Base-by-base conservation (phyloP, 2,888 invertebrate genomes). In the Spodoptera exigua region DNA sequence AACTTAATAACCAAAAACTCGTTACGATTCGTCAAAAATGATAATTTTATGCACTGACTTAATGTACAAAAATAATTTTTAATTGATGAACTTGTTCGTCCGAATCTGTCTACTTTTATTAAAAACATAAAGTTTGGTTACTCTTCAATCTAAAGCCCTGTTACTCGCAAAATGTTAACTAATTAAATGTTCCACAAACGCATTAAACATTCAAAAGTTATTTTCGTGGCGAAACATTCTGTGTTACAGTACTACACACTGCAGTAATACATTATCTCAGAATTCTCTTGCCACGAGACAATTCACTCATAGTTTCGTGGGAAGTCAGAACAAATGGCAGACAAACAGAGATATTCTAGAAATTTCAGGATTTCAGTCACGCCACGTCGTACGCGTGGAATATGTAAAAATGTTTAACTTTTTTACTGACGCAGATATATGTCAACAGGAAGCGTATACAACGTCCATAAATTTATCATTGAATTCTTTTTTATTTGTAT, bases 381-480 rank as follows among this genome's bases (percentile, higher is more conserved):
- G 2, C 9, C 0, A 3, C 43, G 18, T 21, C 27, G 11, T 14
- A 10, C 17, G 32, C 27, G 36, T 11, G 21, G 17, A 21, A 45
- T 44, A 36, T 60, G 13, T 37, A 34, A 67, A 40, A 67, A 68
- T 16, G 16, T 60, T 68, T 35, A 44, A 12, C 35, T 60, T 13
- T 34, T 5, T n/a, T 14, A 43, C 12, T 9, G 12, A 11, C 21
- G 35, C 27, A 18, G 47, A 59, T 35, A 67, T 37, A 16, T 68
- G 18, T 12, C 3, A 16, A 11, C 27, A 27, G 27, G 27, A 27
- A 27, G 7, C 27, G 27, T 1, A 7, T 27, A 27, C 7, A 27
- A 7, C 27, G 21, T 0, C 11, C 44, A 57, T 44, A 44, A 13
- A 17, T 61, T 13, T 65, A 12, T 36, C 27, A 66, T 35, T 45